Evolutionary conservation across 2,888 invertebrate genomes (phyloP), one percentile per base, ranked within the genome.

Genomic region (Synanthedon vespiformis): DNA sequence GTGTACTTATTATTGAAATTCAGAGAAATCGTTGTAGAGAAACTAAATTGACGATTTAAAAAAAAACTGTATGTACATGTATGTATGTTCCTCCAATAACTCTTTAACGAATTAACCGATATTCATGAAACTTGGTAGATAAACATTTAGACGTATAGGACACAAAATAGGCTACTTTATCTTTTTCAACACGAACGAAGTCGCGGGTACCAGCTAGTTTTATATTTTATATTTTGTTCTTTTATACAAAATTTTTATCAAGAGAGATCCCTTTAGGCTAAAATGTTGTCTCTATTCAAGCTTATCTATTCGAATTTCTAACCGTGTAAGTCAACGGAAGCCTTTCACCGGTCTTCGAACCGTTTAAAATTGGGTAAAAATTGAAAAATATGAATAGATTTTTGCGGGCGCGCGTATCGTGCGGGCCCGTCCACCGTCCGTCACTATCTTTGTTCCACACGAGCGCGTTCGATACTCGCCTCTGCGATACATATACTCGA

Each of bases 361-460:
- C 51, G 14, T 50, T 53, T 47, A 66, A 67, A 66, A 61, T 63
- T 66, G 58, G 66, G 63, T 66, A 63, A 72, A 73, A 68, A 72
- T 72, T 71, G 68, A 72, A 78, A 78, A 84, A 80, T 80, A 74
- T 77, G 74, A 82, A 75, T 77, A 77, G 73, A 80, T 73, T 75
- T 72, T 72, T 70, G 65, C 69, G 64, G 63, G 63, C 18, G 44
- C 58, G 63, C 65, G 62, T 73, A 73, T 73, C 73, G 75, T 60
- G 56, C 59, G 66, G 66, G 59, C 63, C 61, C 68, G 80, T 70
- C 80, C 79, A 75, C 67, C 72, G 83, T 78, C 81, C 82, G 77
- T 78, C 83, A 76, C 77, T 84, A 86, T 86, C 87, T 72, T 63
- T 65, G 68, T 87, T 86, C 85, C 83, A 77, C 86, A 86, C 86